Conservation (phyloP, 35 echinoderm and acorn worm species). For the Stichopus chloronotus region DNA sequence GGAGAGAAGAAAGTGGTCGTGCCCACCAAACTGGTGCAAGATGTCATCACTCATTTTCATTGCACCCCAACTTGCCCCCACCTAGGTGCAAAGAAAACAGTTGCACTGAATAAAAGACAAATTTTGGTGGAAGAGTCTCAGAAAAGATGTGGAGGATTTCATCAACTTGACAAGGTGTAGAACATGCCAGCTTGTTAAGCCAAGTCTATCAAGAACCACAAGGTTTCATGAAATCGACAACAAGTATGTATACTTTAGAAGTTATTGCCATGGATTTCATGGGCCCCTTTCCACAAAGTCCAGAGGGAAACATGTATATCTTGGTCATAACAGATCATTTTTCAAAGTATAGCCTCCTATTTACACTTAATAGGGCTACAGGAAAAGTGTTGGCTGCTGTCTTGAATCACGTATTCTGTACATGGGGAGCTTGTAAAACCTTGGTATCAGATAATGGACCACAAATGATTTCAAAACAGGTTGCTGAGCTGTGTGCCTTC, state of each 20-base stretch:
- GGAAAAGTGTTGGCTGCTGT: constrained; percentile 33
- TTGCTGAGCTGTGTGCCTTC: constrained; percentile 41
- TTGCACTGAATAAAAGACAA: constrained; percentile 20
- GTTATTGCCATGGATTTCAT: constrained; percentile 59
- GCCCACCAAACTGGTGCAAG: not conserved
- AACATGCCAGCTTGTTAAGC: constrained; percentile 38
- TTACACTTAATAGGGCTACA: constrained; percentile 35
- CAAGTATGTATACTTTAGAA: constrained; percentile 34
- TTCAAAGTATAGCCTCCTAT: constrained; percentile 38
- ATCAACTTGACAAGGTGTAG: constrained; percentile 45
- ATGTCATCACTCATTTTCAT: constrained; percentile 38
- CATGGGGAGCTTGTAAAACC: constrained; percentile 47
- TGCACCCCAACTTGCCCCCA: constrained; percentile 53
- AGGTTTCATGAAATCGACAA: constrained; percentile 55
- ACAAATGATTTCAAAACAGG: no score
- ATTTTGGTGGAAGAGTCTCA: constrained; percentile 62
- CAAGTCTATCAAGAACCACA: constrained; percentile 54
- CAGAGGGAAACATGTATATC: constrained; percentile 50
- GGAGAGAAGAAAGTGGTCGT: constrained; percentile 5
- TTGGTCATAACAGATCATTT: no score
- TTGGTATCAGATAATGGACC: constrained; percentile 54
- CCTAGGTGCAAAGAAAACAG: constrained; percentile 57
- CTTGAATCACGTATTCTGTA: constrained; percentile 53
- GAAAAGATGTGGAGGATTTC: constrained; percentile 38
- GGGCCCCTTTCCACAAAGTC: constrained; percentile 51